phyloP scores from a whole-genome alignment of 2,888 invertebrate species.

The Liodrosophila aerea region DNA sequence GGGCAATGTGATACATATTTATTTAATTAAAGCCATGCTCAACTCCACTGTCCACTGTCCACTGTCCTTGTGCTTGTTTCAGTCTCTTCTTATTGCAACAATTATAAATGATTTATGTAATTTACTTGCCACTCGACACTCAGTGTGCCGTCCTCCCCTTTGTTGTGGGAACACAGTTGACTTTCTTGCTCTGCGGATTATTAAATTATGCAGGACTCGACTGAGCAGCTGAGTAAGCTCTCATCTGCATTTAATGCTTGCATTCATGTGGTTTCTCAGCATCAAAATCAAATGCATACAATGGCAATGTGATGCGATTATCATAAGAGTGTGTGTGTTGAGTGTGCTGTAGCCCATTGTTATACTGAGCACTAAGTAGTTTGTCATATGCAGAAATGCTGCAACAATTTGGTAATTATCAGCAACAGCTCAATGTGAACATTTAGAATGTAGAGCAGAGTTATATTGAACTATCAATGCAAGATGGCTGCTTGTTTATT shows the following conservation, averaged over 20 bases:
- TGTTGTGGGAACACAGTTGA: constrained; percentile 8
- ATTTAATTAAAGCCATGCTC: constrained; percentile 60
- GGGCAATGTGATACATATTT: constrained; percentile 27
- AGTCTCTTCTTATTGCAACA: constrained; percentile 45
- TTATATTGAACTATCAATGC: too few relatives aligned
- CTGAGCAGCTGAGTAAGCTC: constrained; percentile 1
- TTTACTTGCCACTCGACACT: constrained; percentile 38
- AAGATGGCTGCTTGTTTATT: too few relatives aligned
- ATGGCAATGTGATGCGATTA: not conserved
- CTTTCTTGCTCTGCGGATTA: constrained; percentile 6
- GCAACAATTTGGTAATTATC: too few relatives aligned
- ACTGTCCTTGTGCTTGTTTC: constrained; percentile 17
- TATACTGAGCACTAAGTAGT: too few relatives aligned
- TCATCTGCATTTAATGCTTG: constrained; percentile 1
- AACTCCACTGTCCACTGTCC: not conserved
- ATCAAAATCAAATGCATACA: not conserved
- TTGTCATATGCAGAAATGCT: too few relatives aligned
- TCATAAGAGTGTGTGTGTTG: not conserved
- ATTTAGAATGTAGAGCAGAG: too few relatives aligned
- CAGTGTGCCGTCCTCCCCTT: constrained; percentile 2
- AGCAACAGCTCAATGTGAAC: too few relatives aligned
- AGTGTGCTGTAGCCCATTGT: not conserved
- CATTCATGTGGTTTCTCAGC: not conserved
- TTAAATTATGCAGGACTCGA: constrained; percentile 22
- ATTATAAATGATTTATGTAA: constrained; percentile 74